phyloP scores from a whole-genome alignment of 2,888 invertebrate species.

The Cosmia pyralina region DNA sequence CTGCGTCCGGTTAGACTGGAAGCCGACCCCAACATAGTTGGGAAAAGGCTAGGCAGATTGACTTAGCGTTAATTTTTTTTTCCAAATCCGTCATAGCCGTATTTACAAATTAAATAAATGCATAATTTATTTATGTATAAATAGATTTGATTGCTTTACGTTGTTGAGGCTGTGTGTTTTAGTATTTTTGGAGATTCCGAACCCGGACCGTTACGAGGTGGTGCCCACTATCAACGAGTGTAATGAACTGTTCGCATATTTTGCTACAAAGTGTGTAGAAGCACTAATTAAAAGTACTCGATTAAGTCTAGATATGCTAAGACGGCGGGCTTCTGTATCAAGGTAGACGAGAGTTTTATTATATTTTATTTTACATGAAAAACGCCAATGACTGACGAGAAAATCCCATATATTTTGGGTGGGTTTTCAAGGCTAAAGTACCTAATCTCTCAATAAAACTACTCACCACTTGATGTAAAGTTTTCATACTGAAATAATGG shows the following conservation, averaged over 20 bases:
- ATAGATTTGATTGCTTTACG: background rate
- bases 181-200: slow-evolving; percentile 92
- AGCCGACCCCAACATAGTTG: too few relatives aligned
- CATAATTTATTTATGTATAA: background rate
- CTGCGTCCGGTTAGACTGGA: too few relatives aligned
- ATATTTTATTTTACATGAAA: background rate
- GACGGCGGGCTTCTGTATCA: slow-evolving; percentile 90
- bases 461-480: too few relatives aligned
- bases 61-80: background rate
- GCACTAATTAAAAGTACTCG: slow-evolving; percentile 94
- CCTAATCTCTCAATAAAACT: background rate
- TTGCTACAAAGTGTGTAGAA: slow-evolving; percentile 94
- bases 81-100: background rate
- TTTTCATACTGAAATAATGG: too few relatives aligned
- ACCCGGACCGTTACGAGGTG: slow-evolving; percentile 90
- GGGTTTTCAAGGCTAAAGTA: background rate
- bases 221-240: slow-evolving; percentile 92
- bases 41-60: too few relatives aligned
- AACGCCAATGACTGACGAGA: background rate
- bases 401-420: background rate
- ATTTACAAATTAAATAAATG: background rate
- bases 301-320: slow-evolving; percentile 93
- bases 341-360: slow-evolving; percentile 70
- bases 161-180: slow-evolving; percentile 45
- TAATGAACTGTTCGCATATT: slow-evolving; percentile 95